Percentiles rank a stretch among this genome's conserved stretches.
Conservation (phyloP, 2,113 vertebrate genomes). For the Paracanthobrama guichenoti region DNA sequence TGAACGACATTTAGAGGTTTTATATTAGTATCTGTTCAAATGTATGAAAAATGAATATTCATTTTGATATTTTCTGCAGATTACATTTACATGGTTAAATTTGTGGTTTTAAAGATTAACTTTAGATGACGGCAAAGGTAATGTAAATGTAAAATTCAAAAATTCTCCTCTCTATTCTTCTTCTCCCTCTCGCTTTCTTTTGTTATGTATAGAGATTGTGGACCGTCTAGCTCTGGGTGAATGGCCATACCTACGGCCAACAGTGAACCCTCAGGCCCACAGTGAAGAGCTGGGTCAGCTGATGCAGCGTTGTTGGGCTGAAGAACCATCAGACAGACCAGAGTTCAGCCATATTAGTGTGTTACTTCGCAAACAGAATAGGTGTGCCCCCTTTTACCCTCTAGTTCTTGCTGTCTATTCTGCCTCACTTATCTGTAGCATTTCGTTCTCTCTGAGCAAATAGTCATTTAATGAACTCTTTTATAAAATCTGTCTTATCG, state of each 20-base stretch:
- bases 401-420: background rate
- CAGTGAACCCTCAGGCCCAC: conserved; percentile 75
- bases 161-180: background rate
- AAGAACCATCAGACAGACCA: conserved; percentile 86
- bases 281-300: conserved; percentile 89
- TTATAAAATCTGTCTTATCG: background rate
- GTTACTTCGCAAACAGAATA: conserved; percentile 89
- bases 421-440: background rate
- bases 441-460: too few species aligned
- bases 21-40: background rate
- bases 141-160: background rate
- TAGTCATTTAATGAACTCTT: background rate
- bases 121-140: background rate
- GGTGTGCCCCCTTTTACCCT: conserved; percentile 66
- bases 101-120: background rate
- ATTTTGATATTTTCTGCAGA: background rate
- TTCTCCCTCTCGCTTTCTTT: background rate
- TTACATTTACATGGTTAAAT: background rate
- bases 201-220: conserved; percentile 80
- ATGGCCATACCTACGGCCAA: conserved; percentile 85
- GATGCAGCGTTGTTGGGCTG: conserved; percentile 94
- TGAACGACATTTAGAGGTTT: background rate
- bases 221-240: conserved; percentile 86
- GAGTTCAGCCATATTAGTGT: conserved; percentile 90
- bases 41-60: background rate